Evolutionary conservation across 1,140 invertebrate species (phyloP).

Genomic region (Sycophila sp.): DNA sequence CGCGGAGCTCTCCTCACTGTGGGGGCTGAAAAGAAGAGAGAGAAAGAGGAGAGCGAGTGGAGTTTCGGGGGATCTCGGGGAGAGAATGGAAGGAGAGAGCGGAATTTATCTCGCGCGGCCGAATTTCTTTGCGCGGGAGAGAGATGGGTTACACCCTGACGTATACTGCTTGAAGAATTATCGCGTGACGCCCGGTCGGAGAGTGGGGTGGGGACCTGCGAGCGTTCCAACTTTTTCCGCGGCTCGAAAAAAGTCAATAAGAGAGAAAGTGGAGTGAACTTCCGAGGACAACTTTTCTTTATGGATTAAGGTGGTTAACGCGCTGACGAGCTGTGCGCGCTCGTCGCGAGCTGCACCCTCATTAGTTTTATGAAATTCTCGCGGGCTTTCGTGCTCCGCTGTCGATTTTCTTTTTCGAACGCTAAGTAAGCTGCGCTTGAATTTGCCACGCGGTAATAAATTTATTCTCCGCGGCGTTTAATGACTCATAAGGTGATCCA

Average conservation of each 20-base stretch:
- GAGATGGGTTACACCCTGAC: not conserved
- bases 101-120: constrained; percentile 25
- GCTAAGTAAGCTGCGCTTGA: no score
- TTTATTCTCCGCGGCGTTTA: no score
- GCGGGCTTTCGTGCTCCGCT: no score
- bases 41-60: not conserved
- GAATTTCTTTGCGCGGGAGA: constrained; percentile 24
- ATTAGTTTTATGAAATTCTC: no score
- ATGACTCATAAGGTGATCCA: no score
- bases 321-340: no score
- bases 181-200: constrained; percentile 3
- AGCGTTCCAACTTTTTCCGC: not conserved
- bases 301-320: not conserved
- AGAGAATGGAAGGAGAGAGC: not conserved
- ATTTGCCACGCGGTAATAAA: no score
- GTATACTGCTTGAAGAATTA: constrained; percentile 34
- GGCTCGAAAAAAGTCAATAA: constrained; percentile 11
- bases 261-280: not conserved
- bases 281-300: not conserved
- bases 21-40: not conserved
- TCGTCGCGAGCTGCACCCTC: no score
- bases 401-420: no score
- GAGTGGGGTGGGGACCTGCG: not conserved
- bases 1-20: not conserved
- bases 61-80: no score